Conservation (phyloP, 2,888 invertebrate species). For the Drosophila lacicola region DNA sequence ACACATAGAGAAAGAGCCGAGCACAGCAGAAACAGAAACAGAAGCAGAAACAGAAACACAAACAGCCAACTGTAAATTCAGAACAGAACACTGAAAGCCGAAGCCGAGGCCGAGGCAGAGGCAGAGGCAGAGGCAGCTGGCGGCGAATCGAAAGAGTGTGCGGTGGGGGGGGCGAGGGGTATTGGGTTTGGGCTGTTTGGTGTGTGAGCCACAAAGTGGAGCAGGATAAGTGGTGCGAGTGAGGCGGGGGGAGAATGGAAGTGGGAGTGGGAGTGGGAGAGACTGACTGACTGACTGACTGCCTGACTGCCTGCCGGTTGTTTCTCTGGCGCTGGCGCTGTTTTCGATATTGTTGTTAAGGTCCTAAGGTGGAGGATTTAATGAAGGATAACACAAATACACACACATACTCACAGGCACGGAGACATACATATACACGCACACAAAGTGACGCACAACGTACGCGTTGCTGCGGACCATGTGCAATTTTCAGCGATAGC, state of each 20-base stretch:
- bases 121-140: background rate
- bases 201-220: constrained; percentile 30
- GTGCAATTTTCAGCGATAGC: constrained; percentile 44
- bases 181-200: background rate
- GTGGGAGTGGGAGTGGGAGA: background rate
- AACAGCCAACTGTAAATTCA: constrained; percentile 37
- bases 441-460: constrained; percentile 21
- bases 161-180: background rate
- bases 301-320: constrained; percentile 14
- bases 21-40: constrained; percentile 29
- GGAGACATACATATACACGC: constrained; percentile 1
- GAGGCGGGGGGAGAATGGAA: background rate
- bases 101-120: constrained; percentile 13
- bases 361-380: constrained; percentile 74
- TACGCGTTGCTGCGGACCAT: constrained; percentile 39
- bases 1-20: constrained; percentile 22
- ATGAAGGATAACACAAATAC: constrained; percentile 71
- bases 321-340: constrained; percentile 42
- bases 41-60: constrained; percentile 30
- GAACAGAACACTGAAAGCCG: background rate
- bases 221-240: constrained; percentile 27
- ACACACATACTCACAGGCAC: constrained; percentile 26
- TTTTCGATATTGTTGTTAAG: constrained; percentile 74
- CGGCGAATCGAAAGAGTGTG: constrained; percentile 1
- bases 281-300: too few relatives aligned